These are phyloP conservation scores for Pycnomerus fuliginosus DNA, from an alignment of 2,888 invertebrate species.

Conservation along the genomic window DNA sequence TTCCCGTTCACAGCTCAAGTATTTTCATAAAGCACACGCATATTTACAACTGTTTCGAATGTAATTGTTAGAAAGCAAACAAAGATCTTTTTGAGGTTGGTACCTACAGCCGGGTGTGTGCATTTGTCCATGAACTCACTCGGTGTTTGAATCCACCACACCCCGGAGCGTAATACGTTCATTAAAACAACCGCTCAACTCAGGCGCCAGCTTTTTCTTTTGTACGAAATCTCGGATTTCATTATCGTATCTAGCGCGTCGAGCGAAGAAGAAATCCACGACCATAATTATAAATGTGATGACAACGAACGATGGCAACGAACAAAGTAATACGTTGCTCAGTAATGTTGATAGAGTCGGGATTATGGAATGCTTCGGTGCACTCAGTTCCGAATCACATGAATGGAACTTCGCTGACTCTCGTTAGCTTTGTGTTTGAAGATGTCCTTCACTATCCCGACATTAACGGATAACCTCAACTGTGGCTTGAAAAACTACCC, in stretches of 20 bases:
- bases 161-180: neutral
- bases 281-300: too few relatives aligned
- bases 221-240: too few relatives aligned
- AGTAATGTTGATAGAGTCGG: slow-evolving; percentile 15
- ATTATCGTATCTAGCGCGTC: too few relatives aligned
- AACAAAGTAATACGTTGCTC: slow-evolving; percentile 11
- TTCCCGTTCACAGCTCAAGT: too few relatives aligned
- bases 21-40: too few relatives aligned
- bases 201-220: too few relatives aligned
- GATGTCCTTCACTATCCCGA: slow-evolving; percentile 1
- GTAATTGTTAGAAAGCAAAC: neutral
- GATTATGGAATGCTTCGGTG: slow-evolving; percentile 19
- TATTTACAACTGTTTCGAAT: neutral
- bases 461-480: too few relatives aligned
- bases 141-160: neutral
- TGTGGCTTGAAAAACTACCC: neutral
- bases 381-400: slow-evolving; percentile 19
- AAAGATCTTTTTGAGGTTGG: neutral
- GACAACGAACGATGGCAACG: too few relatives aligned
- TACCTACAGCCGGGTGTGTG: too few relatives aligned
- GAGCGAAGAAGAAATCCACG: too few relatives aligned
- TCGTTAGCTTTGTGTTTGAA: slow-evolving; percentile 24
- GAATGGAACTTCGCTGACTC: slow-evolving; percentile 26
- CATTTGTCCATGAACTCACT: neutral
- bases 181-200: too few relatives aligned